These are phyloP conservation scores for Limnephilus marmoratus DNA, from an alignment of 2,888 invertebrate genomes.

Conservation along the genomic window DNA sequence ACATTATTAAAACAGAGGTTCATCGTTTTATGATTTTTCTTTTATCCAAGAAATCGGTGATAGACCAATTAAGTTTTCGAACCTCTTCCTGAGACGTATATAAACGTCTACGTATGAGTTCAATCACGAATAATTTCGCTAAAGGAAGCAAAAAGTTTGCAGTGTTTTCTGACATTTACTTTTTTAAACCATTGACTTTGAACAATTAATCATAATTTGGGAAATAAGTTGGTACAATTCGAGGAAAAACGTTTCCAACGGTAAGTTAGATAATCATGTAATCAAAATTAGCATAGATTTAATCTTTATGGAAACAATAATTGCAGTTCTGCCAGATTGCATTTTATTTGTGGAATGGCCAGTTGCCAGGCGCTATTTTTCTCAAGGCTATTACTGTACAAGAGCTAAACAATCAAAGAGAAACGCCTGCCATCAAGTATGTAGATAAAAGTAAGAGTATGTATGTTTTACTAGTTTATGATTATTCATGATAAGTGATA, in stretches of 20 bases:
- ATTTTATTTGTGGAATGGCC: neutral
- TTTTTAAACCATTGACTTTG: constrained; percentile 28
- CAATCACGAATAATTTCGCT: neutral
- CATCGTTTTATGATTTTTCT: neutral
- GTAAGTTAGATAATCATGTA: constrained; percentile 13
- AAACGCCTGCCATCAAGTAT: neutral
- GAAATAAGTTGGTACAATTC: neutral
- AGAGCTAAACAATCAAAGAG: constrained; percentile 32
- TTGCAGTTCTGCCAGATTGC: neutral
- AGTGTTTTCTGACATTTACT: neutral
- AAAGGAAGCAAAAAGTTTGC: neutral
- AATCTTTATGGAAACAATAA: neutral
- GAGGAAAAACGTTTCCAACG: neutral
- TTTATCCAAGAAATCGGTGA: neutral
- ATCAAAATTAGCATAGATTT: constrained; percentile 27
- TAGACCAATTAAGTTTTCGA: neutral
- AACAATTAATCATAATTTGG: neutral
- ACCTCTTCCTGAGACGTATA: neutral
- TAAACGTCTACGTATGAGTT: neutral
- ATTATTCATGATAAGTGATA: neutral
- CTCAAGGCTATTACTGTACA: constrained; percentile 32
- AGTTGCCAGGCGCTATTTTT: constrained; percentile 16
- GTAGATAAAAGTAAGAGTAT: constrained; percentile 14
- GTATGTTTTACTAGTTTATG: neutral
- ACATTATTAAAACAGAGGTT: neutral